Base-by-base conservation (phyloP, 2,888 invertebrate species). In the Hirtodrosophila histrioides region DNA sequence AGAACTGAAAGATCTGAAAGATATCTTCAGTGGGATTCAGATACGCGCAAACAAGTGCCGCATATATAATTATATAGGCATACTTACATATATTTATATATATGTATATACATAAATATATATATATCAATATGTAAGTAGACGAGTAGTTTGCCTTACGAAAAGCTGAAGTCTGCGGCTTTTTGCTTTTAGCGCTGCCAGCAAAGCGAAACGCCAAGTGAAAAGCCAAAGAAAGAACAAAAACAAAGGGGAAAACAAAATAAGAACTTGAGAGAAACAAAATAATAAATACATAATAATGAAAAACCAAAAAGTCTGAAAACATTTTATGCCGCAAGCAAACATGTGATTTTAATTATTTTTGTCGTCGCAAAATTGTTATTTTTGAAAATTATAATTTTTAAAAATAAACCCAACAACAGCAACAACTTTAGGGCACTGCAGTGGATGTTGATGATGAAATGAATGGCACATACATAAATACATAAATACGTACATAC, bases 341-440 rank as follows among this genome's bases (percentile, higher is more conserved):
- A 85, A 85, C 85, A 85, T 85, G 84, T 85, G 84, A 85, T 85
- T 88, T 85, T 88, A 80, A 85, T 86, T 85, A 88, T 84, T 84
- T 88, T 84, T 83, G 86, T 87, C 76, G 79, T 87, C 88, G 83
- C 77, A 65, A 64, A 69, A 71, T 87, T 81, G 88, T 85, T 88
- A 83, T 80, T 86, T 88, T 86, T 86, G 75, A 79, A 83, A 86
- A 83, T 86, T 86, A 86, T 83, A 86, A 83, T 71, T 83, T 79
- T 82, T 85, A 83, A 73, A 83, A 87, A 87, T 83, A 83, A 85
- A 71, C 67, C 3, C 73, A 33, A 46, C 44, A 51, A 53, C 54
- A 63, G 35, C 54, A 62, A 31, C 50, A 60, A 51, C 50, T 54
- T 35, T 60, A 68, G 66, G 57, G 54, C 55, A 69, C 8, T 75